These are phyloP conservation scores for Syndactyla subalaris DNA, from an alignment of 2,797 vertebrate species.

Conservation along the genomic window DNA sequence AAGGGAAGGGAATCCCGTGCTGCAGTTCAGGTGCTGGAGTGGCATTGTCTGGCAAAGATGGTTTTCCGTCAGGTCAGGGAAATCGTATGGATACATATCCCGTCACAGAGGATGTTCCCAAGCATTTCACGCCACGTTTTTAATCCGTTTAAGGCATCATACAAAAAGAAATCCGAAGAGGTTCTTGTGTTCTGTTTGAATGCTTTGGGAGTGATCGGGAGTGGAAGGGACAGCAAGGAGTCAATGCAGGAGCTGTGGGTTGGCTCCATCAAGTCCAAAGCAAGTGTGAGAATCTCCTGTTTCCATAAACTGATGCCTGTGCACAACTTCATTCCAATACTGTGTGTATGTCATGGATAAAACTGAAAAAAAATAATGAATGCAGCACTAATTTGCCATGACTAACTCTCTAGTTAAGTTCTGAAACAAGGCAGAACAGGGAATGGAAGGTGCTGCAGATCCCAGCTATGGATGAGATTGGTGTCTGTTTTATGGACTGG, in stretches of 20 bases:
- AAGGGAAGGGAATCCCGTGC: background rate
- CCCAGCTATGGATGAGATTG: background rate
- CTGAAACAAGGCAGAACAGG: background rate
- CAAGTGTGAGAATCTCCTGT: background rate
- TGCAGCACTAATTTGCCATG: background rate
- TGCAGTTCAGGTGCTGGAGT: background rate
- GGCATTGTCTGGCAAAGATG: background rate
- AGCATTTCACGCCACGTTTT: background rate
- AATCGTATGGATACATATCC: rapidly evolving
- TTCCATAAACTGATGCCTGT: background rate
- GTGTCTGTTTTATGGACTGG: background rate
- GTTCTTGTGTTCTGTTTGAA: background rate
- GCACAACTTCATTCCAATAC: background rate
- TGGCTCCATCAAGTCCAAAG: background rate
- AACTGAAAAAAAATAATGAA: background rate
- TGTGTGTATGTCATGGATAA: background rate
- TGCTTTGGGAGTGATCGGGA: background rate
- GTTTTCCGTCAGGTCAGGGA: background rate
- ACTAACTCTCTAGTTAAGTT: background rate
- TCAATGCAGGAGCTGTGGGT: background rate
- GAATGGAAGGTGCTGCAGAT: background rate
- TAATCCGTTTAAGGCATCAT: background rate
- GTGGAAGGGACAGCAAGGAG: background rate
- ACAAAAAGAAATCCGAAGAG: background rate
- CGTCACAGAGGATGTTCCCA: background rate